Base-by-base conservation (phyloP, 1,140 invertebrate species). In the Euschistus heros region DNA sequence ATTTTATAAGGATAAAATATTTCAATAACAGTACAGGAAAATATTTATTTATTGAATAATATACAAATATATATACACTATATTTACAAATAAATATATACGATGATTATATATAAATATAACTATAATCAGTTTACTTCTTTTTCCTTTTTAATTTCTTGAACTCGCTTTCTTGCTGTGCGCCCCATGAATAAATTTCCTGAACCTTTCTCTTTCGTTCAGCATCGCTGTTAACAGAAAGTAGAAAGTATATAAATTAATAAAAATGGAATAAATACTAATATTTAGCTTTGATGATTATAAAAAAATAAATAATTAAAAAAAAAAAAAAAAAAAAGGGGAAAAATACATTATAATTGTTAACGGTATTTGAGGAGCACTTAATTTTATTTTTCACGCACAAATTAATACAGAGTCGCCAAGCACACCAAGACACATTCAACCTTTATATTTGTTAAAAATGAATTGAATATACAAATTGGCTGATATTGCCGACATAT, bases 201-300 rank as follows among this genome's bases (percentile, higher is more conserved):
- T 70, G 71, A 26, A 73, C 72, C 63, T 70, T 72, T 24, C 62
- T 63, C 33, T 68, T 68, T 64, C 72, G 69, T 46, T 71, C 70
- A 46, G 55, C 63, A 69, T 73, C 72, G 63, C 71, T 72, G 54
- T 62, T 70, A 69, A 54, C 8, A 30, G 57, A 33, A 69, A 69
- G 59, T 15, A 66, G 60, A 30, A 69, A 68, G 59, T 14, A 65
- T 63, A 44, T 44, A 67, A 5, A 60, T 55, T 65, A 33, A 14
- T 4, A 59, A 18, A 22, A 64, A 50, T 52, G 52, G 52, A n/a
- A 22, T 7, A 26, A 50, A 14, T 14, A 64, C 17, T 22, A 24
- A 13, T 54, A 18, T 18, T 54, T 8, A 8, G 22, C 7, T 44
- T 18, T n/a, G n/a, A n/a, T n/a, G n/a, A n/a, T n/a, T n/a, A n/a